Conservation (phyloP, 1,140 invertebrate genomes). For the Bombus impatiens region DNA sequence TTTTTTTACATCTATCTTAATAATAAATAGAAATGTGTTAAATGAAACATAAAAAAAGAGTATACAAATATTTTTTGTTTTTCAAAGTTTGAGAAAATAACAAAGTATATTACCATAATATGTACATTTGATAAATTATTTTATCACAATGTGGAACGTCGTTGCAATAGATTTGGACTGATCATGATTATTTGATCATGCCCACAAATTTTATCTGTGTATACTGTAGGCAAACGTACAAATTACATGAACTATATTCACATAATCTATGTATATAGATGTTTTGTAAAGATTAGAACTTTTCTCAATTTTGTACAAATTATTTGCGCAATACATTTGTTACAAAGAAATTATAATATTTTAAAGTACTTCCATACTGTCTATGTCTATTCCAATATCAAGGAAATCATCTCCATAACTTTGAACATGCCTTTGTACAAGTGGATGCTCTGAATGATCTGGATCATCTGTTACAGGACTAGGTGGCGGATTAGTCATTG, state of each 20-base stretch:
- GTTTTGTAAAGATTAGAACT: conserved; percentile 35
- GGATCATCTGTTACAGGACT: conserved; percentile 89
- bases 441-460: conserved; percentile 87
- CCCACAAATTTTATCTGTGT: conserved; percentile 24
- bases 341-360: conserved; percentile 49
- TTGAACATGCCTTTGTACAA: conserved; percentile 83
- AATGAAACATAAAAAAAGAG: conserved; percentile 47
- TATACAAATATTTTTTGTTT: conserved; percentile 37
- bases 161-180: conserved; percentile 17
- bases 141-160: conserved; percentile 52
- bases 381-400: conserved; percentile 86
- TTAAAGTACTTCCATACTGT: conserved; percentile 89
- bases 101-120: conserved; percentile 40
- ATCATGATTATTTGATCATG: conserved; percentile 3
- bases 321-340: conserved; percentile 32
- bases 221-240: conserved; percentile 46
- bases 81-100: conserved; percentile 36
- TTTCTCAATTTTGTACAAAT: conserved; percentile 54
- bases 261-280: conserved; percentile 12
- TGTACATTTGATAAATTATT: conserved; percentile 57
- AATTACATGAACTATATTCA: conserved; percentile 40
- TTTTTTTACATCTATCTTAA: conserved; percentile 41
- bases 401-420: conserved; percentile 86
- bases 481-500: conserved; percentile 89
- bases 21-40: conserved; percentile 46